These are phyloP conservation scores for Drosophila paranaensis DNA, from an alignment of 2,888 invertebrate species.

Conservation along the genomic window DNA sequence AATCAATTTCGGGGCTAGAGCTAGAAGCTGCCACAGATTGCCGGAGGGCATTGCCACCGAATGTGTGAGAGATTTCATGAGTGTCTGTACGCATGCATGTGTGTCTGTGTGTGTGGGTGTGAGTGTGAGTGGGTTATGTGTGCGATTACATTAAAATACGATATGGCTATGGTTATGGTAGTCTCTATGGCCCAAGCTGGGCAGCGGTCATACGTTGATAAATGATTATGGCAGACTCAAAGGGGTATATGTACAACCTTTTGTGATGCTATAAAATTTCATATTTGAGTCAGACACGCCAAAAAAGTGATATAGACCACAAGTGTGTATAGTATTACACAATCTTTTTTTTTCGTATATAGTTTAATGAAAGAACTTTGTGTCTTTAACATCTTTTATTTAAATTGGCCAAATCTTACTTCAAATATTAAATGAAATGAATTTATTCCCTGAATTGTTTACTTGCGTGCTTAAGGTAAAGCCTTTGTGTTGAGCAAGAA, in stretches of 20 bases:
- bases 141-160: slow-evolving; percentile 65
- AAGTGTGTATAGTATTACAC: background rate
- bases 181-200: slow-evolving; percentile 4
- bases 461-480: too few relatives aligned
- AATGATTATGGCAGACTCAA: slow-evolving; percentile 17
- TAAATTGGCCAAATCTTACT: too few relatives aligned
- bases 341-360: background rate
- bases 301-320: background rate
- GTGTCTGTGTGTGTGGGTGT: background rate
- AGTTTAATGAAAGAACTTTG: background rate
- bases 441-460: too few relatives aligned
- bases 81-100: slow-evolving; percentile 12
- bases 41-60: slow-evolving; percentile 30
- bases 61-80: slow-evolving; percentile 1
- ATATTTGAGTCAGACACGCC: background rate
- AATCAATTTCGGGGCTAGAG: slow-evolving; percentile 69
- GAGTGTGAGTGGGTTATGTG: slow-evolving; percentile 5
- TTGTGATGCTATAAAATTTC: slow-evolving; percentile 2
- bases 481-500: too few relatives aligned
- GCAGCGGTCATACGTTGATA: slow-evolving; percentile 26
- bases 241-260: background rate
- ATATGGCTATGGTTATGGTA: slow-evolving; percentile 51
- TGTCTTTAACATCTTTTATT: background rate
- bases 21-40: slow-evolving; percentile 46
- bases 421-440: too few relatives aligned